These are phyloP conservation scores for Patella pellucida DNA, from an alignment of 2,888 invertebrate species.

Conservation along the genomic window DNA sequence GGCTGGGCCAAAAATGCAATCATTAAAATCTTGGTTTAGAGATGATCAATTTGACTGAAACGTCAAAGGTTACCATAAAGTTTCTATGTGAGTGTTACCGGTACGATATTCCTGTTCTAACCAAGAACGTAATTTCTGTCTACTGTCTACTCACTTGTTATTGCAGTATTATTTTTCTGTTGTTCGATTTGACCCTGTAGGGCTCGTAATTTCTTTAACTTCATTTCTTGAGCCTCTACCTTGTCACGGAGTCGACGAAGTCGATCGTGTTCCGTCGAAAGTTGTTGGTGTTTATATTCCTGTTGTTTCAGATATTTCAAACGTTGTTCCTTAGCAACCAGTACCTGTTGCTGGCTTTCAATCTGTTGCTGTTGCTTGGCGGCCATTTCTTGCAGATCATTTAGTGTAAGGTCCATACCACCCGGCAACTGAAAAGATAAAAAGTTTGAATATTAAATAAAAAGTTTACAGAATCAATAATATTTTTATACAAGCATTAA, in stretches of 20 bases:
- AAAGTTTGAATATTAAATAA: neutral
- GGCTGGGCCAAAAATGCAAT: no score
- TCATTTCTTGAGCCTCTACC: conserved; percentile 94
- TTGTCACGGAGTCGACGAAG: conserved; percentile 88
- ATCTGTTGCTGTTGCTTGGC: conserved; percentile 97
- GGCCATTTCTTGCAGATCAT: conserved; percentile 98
- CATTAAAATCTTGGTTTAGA: no score
- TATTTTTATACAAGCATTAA: no score
- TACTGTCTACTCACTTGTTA: conserved; percentile 56
- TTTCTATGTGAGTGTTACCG: neutral
- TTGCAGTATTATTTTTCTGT: conserved; percentile 82
- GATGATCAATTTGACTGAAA: no score
- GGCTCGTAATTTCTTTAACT: conserved; percentile 90
- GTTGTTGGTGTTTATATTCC: conserved; percentile 78
- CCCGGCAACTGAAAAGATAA: conserved; percentile 51
- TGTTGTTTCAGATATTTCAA: conserved; percentile 94
- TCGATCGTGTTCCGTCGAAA: conserved; percentile 88
- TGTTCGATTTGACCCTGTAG: conserved; percentile 94
- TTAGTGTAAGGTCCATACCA: conserved; percentile 74
- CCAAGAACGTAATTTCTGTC: neutral
- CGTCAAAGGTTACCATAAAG: no score
- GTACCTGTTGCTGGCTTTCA: conserved; percentile 90
- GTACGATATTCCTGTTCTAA: neutral
- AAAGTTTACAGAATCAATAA: neutral
- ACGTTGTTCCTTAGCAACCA: conserved; percentile 93